Evolutionary conservation across 64 coral and sea anemone genomes (phyloP), one percentile per base, ranked within the genome.

Genomic region (Actinia tenebrosa): DNA sequence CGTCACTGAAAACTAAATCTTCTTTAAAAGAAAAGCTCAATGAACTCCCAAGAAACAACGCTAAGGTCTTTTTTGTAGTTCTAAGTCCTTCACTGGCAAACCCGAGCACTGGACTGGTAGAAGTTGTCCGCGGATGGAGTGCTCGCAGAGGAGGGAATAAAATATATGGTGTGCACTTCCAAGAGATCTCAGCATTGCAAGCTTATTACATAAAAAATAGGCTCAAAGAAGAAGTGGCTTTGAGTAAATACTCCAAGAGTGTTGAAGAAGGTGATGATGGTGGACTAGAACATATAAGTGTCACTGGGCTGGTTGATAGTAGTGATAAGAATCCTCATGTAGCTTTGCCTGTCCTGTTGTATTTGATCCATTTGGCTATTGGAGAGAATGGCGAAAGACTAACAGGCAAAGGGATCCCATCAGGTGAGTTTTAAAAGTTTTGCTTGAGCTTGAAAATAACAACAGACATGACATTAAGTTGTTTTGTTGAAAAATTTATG

Each of bases 311-410:
- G 26, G 86, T 95, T 20, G 88, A 88, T 54, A 91, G 94, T 87
- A 68, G 80, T 25, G 86, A 88, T 60, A 87, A 26, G 25, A 92
- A 92, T 61, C 91, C 88, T 11, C 71, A 83, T 16, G 77, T 85
- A 3, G 78, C 96, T 55, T 93, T 95, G 63, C 93, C 96, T 46
- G 93, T 98, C 9, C 80, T 98, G 52, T 47, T 98, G 20, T 98
- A 98, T 44, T 90, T 98, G 64, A 95, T 98, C 54, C 96, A 98
- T 63, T 84, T 98, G 25, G 90, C 96, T 54, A 84, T 92, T 86
- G 96, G 96, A 30, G 96, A 98, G 64, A 98, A 98, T 77, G 96
- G 96, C 3, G 89, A 98, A 53, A 87, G 96, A 61, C 88, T 95
- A n/a, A 83, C 96, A 84, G 91, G 93, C 9, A 95, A 98, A 82